These are phyloP conservation scores for Gymnodraco acuticeps DNA, from an alignment of 2,797 vertebrate genomes.

Conservation along the genomic window DNA sequence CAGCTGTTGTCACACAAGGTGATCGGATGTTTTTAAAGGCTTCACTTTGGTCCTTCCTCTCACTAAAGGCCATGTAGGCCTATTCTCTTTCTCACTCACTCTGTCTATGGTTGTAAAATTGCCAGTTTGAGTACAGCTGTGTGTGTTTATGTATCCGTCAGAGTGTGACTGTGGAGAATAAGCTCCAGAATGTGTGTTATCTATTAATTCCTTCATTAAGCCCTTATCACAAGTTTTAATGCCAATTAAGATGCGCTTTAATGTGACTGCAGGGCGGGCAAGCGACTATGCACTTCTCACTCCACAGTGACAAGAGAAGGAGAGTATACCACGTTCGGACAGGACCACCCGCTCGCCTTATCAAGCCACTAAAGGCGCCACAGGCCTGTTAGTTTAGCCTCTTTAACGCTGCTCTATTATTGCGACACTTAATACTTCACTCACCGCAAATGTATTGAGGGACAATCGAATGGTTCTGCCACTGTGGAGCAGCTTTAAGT, in stretches of 20 bases:
- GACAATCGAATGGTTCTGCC: constrained; percentile 33
- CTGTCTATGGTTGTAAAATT: constrained; percentile 51
- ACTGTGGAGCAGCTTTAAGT: constrained; percentile 38
- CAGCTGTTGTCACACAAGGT: constrained; percentile 46
- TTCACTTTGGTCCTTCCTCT: constrained; percentile 51
- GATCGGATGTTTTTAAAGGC: constrained; percentile 55
- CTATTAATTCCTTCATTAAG: constrained; percentile 88
- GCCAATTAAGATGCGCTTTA: constrained; percentile 86
- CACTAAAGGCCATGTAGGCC: constrained; percentile 53
- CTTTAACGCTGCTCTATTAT: constrained; percentile 44
- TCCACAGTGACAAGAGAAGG: constrained; percentile 66
- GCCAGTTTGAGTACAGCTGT: constrained; percentile 58
- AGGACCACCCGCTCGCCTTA: constrained; percentile 68
- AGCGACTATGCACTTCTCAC: constrained; percentile 71
- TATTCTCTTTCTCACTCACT: constrained; percentile 33
- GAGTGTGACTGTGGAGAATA: constrained; percentile 73
- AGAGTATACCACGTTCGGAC: constrained; percentile 56
- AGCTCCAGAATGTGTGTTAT: constrained; percentile 80
- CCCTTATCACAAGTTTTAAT: constrained; percentile 86
- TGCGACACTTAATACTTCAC: constrained; percentile 34
- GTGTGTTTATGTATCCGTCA: constrained; percentile 73
- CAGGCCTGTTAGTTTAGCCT: constrained; percentile 64
- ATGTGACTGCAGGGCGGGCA: constrained; percentile 77
- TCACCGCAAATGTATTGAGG: constrained; percentile 31
- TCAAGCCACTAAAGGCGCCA: constrained; percentile 59